phyloP scores from a whole-genome alignment of 2,888 invertebrate species.

The Ormyrus labotus region DNA sequence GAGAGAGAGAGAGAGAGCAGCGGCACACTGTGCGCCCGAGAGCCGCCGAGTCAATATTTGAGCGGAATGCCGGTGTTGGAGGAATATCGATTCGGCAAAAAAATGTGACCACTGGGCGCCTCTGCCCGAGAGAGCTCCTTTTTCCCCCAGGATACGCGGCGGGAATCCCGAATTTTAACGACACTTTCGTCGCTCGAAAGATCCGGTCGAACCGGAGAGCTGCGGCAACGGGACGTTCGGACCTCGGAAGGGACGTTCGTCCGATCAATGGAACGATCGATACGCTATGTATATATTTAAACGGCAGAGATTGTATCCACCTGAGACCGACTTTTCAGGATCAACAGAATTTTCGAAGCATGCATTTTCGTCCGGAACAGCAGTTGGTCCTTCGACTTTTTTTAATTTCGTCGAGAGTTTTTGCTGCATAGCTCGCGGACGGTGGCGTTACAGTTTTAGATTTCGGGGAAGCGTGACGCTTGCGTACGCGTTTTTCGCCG shows the following conservation, averaged over 20 bases:
- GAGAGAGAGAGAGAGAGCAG: constrained; percentile 53
- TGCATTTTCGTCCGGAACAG: too few relatives aligned
- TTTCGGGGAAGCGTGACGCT: constrained; percentile 48
- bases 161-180: too few relatives aligned
- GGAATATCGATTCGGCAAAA: constrained; percentile 72
- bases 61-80: constrained; percentile 63
- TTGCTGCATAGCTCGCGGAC: constrained; percentile 24
- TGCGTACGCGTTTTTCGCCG: constrained; percentile 24
- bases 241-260: too few relatives aligned
- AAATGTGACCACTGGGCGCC: constrained; percentile 50
- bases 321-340: too few relatives aligned
- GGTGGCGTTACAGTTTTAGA: constrained; percentile 46
- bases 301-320: too few relatives aligned
- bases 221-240: too few relatives aligned
- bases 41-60: constrained; percentile 73
- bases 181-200: too few relatives aligned
- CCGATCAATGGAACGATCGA: too few relatives aligned
- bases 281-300: too few relatives aligned
- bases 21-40: constrained; percentile 53
- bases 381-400: background rate
- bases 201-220: too few relatives aligned
- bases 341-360: too few relatives aligned
- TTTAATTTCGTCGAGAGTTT: constrained; percentile 26
- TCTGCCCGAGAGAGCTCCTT: background rate
- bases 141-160: background rate